Base-by-base conservation (phyloP, 2,797 vertebrate species). In the Sebastes matsubarae region DNA sequence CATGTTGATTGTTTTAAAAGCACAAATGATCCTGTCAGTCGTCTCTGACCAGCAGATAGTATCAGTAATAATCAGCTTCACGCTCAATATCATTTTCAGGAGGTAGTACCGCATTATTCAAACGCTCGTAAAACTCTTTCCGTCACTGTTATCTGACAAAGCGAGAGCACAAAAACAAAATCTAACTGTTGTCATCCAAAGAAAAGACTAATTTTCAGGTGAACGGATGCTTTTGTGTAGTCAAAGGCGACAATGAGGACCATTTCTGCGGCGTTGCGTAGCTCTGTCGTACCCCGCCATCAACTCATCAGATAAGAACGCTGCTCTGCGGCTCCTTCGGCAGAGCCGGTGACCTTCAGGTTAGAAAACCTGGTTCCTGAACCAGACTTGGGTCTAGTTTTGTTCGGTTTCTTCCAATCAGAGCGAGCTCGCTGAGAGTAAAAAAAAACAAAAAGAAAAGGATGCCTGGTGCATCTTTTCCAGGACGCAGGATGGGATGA, bases 301-400 rank as follows among this genome's bases (percentile, higher is more conserved):
- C 81, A 66, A 72, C 72, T 65, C 80, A 74, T 90, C 89, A 83
- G 90, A 88, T 88, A 83, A 85, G 84, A 82, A 68, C 82, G 81
- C 72, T 16, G 86, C 86, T 92, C 69, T 91, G 82, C 84, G 59
- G 87, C 66, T 72, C 34, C 81, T 75, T 42, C 68, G 66, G 81
- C 55, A 5, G 25, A 73, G 50, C 61, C 61, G 29, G 63, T 86
- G 92, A 95, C 94, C 94, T 95, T 95, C 93, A 93, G 88, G 87
- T 84, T 72, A 25, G 29, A 75, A 67, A 84, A 20, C 79, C 74
- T 4, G 74, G 1, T 61, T 80, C 72, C 78, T 68, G 58, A 61
- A 68, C 22, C 25, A 18, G 55, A 63, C 42, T 71, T 13, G 0
- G 60, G 22, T 27, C 64, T 36, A 68, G 36, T 82, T 81, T 59